A percentile compares a stretch with the other conserved stretches of the same genome.
phyloP scores from a whole-genome alignment of 2,888 invertebrate genomes.

The Dynastes maya region DNA sequence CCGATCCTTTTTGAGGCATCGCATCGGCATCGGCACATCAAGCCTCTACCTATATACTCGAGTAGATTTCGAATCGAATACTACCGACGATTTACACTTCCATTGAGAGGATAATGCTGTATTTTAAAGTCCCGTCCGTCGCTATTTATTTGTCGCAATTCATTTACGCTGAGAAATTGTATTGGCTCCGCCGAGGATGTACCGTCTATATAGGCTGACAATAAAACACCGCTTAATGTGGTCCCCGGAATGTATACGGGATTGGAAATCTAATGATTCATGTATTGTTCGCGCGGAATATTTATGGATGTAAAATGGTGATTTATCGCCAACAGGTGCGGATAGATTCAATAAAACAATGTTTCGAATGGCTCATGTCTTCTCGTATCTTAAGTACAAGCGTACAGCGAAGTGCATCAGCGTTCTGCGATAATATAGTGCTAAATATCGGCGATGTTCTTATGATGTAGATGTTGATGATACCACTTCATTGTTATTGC shows the following conservation, averaged over 20 bases:
- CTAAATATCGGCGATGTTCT: no score
- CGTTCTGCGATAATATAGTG: not conserved
- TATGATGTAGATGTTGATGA: no score
- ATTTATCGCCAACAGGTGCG: constrained; percentile 41
- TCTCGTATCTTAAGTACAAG: not conserved
- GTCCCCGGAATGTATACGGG: constrained; percentile 36
- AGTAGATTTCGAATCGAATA: constrained; percentile 38
- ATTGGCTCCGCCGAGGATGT: constrained; percentile 17
- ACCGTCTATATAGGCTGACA: constrained; percentile 26
- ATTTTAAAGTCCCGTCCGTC: constrained; percentile 46
- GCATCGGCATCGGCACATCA: constrained; percentile 12
- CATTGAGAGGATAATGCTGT: constrained; percentile 46
- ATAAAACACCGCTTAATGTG: constrained; percentile 45
- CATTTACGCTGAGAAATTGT: constrained; percentile 48
- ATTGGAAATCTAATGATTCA: constrained; percentile 50
- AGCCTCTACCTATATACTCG: not conserved
- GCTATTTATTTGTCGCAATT: constrained; percentile 48
- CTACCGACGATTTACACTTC: constrained; percentile 48
- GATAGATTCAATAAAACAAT: constrained; percentile 40
- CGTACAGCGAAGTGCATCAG: not conserved
- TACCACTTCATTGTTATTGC: not conserved
- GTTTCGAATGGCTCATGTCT: constrained; percentile 31
- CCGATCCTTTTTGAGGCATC: constrained; percentile 31
- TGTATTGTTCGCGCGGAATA: constrained; percentile 42
- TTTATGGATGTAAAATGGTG: constrained; percentile 44